phyloP scores from a whole-genome alignment of 1,140 invertebrate species.

The Hylaeus volcanicus region DNA sequence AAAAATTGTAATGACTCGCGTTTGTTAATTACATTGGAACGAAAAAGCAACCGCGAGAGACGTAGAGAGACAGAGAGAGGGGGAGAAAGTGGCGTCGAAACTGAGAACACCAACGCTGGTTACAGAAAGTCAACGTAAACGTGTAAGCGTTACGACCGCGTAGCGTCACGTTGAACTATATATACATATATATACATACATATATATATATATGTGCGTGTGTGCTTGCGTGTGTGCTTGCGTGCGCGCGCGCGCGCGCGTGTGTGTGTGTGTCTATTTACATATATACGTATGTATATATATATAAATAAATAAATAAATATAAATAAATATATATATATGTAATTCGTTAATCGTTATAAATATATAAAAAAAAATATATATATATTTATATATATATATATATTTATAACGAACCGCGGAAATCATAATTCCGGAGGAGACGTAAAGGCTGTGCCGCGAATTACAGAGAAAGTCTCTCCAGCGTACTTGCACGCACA shows the following conservation, averaged over 20 bases:
- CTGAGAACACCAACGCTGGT: conserved; percentile 21
- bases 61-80: background rate
- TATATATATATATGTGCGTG: too few species aligned
- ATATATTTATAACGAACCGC: conserved; percentile 55
- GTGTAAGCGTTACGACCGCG: conserved; percentile 36
- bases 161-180: conserved; percentile 32
- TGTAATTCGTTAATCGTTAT: too few species aligned
- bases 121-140: conserved; percentile 38
- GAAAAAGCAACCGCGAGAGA: background rate
- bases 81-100: conserved; percentile 24
- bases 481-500: background rate
- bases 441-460: conserved; percentile 38
- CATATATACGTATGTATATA: too few species aligned
- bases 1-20: conserved; percentile 14
- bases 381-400: too few species aligned
- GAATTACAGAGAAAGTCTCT: conserved; percentile 57
- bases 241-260: too few species aligned
- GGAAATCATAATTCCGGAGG: conserved; percentile 56
- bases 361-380: too few species aligned
- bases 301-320: too few species aligned
- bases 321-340: too few species aligned
- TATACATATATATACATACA: background rate
- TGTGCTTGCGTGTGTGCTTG: too few species aligned
- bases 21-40: conserved; percentile 19
- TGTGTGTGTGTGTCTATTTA: too few species aligned